These are phyloP conservation scores for Dryomyza anilis DNA, from an alignment of 2,888 invertebrate species.

Conservation along the genomic window DNA sequence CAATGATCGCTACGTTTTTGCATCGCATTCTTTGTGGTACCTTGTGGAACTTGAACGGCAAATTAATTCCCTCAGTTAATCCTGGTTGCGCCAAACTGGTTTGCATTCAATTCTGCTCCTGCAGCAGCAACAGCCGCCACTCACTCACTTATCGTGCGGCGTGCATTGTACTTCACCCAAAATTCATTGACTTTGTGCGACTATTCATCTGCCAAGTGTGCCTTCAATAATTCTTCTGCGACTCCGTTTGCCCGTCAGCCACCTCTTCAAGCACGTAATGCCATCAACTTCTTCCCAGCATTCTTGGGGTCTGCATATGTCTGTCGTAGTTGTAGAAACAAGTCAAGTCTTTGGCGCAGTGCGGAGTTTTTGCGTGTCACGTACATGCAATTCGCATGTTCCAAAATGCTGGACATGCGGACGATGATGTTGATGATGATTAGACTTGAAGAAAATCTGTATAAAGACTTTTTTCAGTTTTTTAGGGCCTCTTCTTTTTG, in stretches of 20 bases:
- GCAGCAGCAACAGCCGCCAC: conserved; percentile 4
- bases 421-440: conserved; percentile 9
- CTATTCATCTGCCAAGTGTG: neutral
- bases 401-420: conserved; percentile 33
- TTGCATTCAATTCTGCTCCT: conserved; percentile 18
- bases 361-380: conserved; percentile 57
- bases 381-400: conserved; percentile 60
- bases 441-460: neutral
- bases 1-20: conserved; percentile 36
- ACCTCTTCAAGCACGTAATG: neutral
- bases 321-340: neutral
- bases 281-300: neutral
- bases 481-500: too few species aligned
- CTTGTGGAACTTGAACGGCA: too few species aligned
- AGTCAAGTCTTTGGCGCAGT: neutral
- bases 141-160: neutral
- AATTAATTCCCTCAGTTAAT: too few species aligned
- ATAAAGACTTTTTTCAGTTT: neutral
- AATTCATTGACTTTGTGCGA: conserved; percentile 12
- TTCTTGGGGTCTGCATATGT: too few species aligned
- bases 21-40: neutral
- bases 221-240: neutral
- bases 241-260: neutral
- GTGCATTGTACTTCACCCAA: conserved; percentile 10
- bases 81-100: too few species aligned